Evolutionary conservation across 1,140 invertebrate species (phyloP), one percentile per base, ranked within the genome.

Genomic region (Drosophila pruinosa): DNA sequence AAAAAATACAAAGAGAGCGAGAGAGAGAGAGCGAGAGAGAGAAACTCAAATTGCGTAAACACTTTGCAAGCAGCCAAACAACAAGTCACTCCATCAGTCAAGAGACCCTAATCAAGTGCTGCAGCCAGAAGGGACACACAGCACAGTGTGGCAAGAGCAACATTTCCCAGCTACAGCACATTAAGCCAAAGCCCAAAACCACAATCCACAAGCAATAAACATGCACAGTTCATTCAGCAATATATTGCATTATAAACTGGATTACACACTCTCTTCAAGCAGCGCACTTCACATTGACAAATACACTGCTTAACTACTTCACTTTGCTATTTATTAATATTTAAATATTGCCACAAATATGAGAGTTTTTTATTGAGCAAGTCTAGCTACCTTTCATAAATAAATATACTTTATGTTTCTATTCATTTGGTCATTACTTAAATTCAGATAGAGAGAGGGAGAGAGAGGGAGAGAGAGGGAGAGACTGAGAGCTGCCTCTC

Each of bases 11-110:
- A n/a, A n/a, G n/a, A n/a, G n/a, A n/a, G n/a, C n/a, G n/a, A n/a
- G n/a, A n/a, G n/a, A n/a, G n/a, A n/a, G n/a, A n/a, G n/a, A n/a
- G n/a, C n/a, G n/a, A n/a, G n/a, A n/a, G n/a, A n/a, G n/a, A n/a
- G n/a, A 39, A 38, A 22, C 8, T n/a, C 3, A 58, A 71, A 70
- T 75, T 75, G 68, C 68, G 72, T 75, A 75, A 65, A 50, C 12
- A 21, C 43, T 50, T 39, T 19, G 28, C 6, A 41, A 14, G 21
- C 1, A 21, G 45, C 5, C 4, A 26, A n/a, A 50, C 36, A 45
- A n/a, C n/a, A n/a, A n/a, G 39, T 22, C 47, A 34, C 6, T 50
- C 47, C 31, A 36, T 53, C 17, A 53, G 43, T 26, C 22, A 14
- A 45, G 43, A 45, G 43, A 45, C 21, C 10, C 43, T 24, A 45